A percentile compares a stretch with the other conserved stretches of the same genome.
Evolutionary conservation across 2,113 vertebrate genomes (phyloP).

Genomic region (Etheostoma cragini): DNA sequence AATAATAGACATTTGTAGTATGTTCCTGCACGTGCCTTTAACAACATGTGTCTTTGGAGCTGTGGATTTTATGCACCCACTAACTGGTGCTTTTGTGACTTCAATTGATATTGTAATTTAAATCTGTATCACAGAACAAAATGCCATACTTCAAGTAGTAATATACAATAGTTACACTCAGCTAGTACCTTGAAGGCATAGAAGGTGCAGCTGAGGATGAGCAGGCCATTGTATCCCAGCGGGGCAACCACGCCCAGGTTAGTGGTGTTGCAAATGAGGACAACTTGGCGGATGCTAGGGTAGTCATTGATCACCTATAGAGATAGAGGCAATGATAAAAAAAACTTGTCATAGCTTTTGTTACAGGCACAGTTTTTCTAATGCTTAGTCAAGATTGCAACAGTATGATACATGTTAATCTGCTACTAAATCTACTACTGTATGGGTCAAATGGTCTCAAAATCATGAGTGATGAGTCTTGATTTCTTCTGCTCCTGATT

Average conservation of each 20-base stretch:
- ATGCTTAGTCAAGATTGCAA: not conserved
- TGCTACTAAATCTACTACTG: not conserved
- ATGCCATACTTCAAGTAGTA: not conserved
- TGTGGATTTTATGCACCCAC: not conserved
- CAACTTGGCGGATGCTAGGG: conserved; percentile 96
- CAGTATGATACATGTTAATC: not conserved
- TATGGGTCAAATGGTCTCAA: not conserved
- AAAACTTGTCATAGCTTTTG: not conserved
- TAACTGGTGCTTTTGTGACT: not conserved
- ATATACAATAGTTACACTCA: not conserved
- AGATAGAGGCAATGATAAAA: not conserved
- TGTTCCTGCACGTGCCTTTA: not conserved
- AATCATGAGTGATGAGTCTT: not conserved
- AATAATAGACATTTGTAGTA: not conserved
- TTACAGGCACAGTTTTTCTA: not conserved
- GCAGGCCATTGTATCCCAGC: conserved; percentile 95
- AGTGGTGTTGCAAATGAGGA: conserved; percentile 96
- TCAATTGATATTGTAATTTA: not conserved
- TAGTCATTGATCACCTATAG: conserved; percentile 92
- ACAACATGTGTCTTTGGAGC: not conserved
- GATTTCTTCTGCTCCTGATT: not conserved
- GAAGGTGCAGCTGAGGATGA: conserved; percentile 98
- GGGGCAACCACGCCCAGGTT: conserved; percentile 96
- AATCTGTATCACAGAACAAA: not conserved
- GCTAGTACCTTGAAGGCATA: conserved; percentile 92